Conservation (phyloP, 2,888 invertebrate genomes). For the Diaprepes abbreviatus region DNA sequence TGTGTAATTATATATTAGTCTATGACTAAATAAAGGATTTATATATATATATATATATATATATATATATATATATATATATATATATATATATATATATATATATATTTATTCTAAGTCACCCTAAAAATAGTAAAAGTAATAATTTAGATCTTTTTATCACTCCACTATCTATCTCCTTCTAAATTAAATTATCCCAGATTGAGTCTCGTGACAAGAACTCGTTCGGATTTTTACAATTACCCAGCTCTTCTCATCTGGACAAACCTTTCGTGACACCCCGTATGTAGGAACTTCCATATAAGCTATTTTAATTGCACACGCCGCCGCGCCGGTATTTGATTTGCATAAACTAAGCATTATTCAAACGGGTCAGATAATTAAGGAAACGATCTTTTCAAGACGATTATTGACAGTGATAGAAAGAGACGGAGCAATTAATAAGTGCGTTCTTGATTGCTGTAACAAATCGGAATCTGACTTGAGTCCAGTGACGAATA, state of each 20-base stretch:
- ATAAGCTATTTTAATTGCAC: slow-evolving; percentile 47
- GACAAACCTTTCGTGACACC: slow-evolving; percentile 37
- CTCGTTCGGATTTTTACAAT: slow-evolving; percentile 21
- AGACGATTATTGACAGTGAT: slow-evolving; percentile 27
- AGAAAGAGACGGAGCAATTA: slow-evolving; percentile 12
- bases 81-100: too few relatives aligned
- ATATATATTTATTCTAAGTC: too few relatives aligned
- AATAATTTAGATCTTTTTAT: too few relatives aligned
- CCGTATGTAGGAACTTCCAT: slow-evolving; percentile 43
- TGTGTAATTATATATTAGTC: too few relatives aligned
- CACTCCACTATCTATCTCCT: too few relatives aligned
- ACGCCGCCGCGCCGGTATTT: slow-evolving; percentile 33
- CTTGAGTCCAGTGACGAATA: too few relatives aligned
- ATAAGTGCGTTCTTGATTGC: slow-evolving; percentile 6
- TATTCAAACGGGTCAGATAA: slow-evolving; percentile 41
- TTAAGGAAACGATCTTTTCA: slow-evolving; percentile 38
- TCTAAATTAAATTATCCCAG: too few relatives aligned
- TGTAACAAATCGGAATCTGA: too few relatives aligned
- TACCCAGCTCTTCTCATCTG: slow-evolving; percentile 6
- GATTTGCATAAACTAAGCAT: slow-evolving; percentile 46
- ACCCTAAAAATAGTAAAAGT: too few relatives aligned
- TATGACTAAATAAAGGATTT: too few relatives aligned
- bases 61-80: too few relatives aligned
- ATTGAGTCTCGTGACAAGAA: neutral
- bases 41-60: too few relatives aligned